phyloP scores from a whole-genome alignment of 1,140 invertebrate species.

The Cryptotermes secundus region DNA sequence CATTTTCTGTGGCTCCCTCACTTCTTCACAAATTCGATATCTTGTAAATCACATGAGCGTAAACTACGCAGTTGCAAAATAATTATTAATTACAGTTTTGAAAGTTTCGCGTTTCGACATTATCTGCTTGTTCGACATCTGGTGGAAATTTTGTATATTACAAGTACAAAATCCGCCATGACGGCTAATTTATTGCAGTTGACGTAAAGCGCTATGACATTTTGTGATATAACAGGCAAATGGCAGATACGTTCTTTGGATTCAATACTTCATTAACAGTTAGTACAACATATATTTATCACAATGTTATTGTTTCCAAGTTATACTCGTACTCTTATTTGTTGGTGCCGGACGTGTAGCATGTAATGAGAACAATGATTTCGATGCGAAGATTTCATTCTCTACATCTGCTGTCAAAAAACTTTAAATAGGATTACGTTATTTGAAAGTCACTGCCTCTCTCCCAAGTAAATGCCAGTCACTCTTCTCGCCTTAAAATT shows the following conservation, averaged over 20 bases:
- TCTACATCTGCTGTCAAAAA: neutral
- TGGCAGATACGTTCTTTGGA: constrained; percentile 33
- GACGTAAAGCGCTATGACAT: constrained; percentile 27
- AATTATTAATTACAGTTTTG: no score
- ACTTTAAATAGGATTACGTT: no score
- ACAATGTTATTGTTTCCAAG: neutral
- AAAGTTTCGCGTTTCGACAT: no score
- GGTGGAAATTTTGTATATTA: neutral
- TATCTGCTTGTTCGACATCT: neutral
- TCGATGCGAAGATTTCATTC: neutral
- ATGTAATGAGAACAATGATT: neutral
- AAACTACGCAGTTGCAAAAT: no score
- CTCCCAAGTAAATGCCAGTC: no score
- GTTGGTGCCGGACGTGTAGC: neutral
- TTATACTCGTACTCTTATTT: neutral
- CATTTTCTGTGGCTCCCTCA: no score
- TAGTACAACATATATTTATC: neutral
- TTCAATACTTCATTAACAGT: constrained; percentile 29
- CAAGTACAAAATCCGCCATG: constrained; percentile 21
- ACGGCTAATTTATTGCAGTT: constrained; percentile 17
- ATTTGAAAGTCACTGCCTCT: no score
- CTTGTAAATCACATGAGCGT: no score
- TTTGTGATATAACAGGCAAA: constrained; percentile 18
- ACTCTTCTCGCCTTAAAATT: no score
- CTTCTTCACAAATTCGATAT: no score